phyloP scores from a whole-genome alignment of 2,797 vertebrate species.

The Masticophis lateralis region DNA sequence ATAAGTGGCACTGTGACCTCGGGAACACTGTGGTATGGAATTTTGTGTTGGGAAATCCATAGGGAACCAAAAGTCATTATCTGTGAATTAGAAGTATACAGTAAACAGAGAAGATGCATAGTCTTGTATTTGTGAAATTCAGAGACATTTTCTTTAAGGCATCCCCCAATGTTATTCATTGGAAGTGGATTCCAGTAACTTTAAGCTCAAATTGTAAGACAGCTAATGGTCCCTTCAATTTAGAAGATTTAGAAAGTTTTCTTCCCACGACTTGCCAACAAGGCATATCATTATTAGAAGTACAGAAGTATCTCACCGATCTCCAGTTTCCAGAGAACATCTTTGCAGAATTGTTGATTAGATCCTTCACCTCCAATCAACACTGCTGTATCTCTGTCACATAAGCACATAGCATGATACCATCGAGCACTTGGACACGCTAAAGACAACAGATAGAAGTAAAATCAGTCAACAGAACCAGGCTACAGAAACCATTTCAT shows the following conservation, averaged over 20 bases:
- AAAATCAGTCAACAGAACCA: slow-evolving; percentile 5
- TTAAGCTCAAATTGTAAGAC: not conserved
- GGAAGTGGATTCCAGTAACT: not conserved
- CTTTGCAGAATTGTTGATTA: slow-evolving; percentile 70
- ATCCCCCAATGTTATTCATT: not conserved
- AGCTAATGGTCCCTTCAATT: not conserved
- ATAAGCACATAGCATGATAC: slow-evolving; percentile 85
- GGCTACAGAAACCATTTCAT: not conserved
- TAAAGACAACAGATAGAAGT: slow-evolving; percentile 45
- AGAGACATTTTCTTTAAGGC: not conserved
- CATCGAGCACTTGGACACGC: slow-evolving; percentile 82
- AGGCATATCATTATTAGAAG: not conserved
- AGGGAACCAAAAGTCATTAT: slow-evolving; percentile 85
- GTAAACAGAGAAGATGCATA: slow-evolving; percentile 14
- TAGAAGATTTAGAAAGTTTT: not conserved
- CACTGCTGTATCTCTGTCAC: slow-evolving; percentile 80
- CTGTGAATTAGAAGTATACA: slow-evolving; percentile 59
- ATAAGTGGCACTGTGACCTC: slow-evolving; percentile 83
- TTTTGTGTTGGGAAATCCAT: slow-evolving; percentile 71
- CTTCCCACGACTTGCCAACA: not conserved
- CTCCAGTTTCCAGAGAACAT: slow-evolving; percentile 85
- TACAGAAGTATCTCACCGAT: slow-evolving; percentile 70
- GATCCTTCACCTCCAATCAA: slow-evolving; percentile 82
- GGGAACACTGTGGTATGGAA: slow-evolving; percentile 64
- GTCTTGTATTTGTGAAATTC: not conserved